Evolutionary conservation across 2,888 invertebrate genomes (phyloP), one percentile per base, ranked within the genome.

Genomic region (Pterostichus madidus): DNA sequence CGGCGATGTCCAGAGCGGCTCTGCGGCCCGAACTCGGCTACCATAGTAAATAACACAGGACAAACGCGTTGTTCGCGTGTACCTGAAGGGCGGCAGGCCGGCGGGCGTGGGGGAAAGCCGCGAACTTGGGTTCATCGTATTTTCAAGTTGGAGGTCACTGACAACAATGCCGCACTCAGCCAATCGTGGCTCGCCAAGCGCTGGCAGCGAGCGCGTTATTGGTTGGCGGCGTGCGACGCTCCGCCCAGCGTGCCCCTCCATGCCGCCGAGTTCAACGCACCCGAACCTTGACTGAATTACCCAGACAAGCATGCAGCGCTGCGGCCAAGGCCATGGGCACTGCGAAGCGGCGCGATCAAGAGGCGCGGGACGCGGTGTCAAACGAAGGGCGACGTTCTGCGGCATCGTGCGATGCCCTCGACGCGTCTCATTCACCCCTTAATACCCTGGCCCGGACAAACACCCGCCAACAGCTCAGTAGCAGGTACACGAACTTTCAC

Each of bases 261-360:
- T 85, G 86, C 89, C 88, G 89, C 90, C 89, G 91, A 93, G 94
- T 94, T 94, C 95, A 94, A 94, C 94, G 94, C 93, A 94, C 93
- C 92, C 94, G 94, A 95, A 95, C 95, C 95, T 95, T 95, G 94
- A 94, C 94, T 94, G 94, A 95, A 93, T 95, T 93, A 95, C 94
- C 92, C 92, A 92, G 91, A 91, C 91, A 89, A 88, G 89, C 89
- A 84, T 84, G 83, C 83, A 82, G 89, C 89, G 88, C 89, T 87
- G 88, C 90, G 93, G 94, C 93, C 93, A 94, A 93, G 94, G 93
- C 93, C 93, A 93, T 90, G 90, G 90, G 91, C 89, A 59, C 8
- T 35, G 59, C 91, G 90, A 89, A 90, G 87, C 89, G 15, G 35
- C 24, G 44, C 64, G 75, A 61, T 24, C 24, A 24, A 56, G 56